Evolutionary conservation across 1,140 invertebrate genomes (phyloP), one percentile per base, ranked within the genome.

Genomic region (Onthophagus taurus): DNA sequence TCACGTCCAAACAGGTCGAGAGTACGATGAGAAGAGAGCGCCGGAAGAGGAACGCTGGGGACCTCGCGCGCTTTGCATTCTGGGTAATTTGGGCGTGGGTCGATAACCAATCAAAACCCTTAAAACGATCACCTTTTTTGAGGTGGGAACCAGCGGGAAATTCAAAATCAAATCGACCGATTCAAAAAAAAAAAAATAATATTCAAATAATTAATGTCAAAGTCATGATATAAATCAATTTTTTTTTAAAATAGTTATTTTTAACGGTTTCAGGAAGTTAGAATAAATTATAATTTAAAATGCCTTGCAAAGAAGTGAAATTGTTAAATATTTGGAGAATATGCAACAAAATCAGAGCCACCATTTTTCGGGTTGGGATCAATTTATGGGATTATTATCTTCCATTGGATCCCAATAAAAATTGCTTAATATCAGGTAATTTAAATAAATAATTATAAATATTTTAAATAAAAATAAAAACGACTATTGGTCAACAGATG

Each of bases 311-410:
- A 26, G 41, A 62, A 55, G 49, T 66, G 20, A 65, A 59, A 50
- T 51, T 71, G 20, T 47, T 53, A 4, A 71, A 80, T 59, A 71
- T 83, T 31, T 83, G 81, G 80, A 72, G 77, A 52, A 78, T 74
- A 21, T 82, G 79, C 64, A 81, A 83, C 62, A 83, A 83, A 70
- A 81, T 83, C 53, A 72, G 78, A 43, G 73, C 77, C 4, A 74
- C 79, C 2, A 71, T 76, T 30, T 81, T 79, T 58, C 74, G 78
- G 41, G 69, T 78, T 38, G 75, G 75, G 11, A 70, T 82, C 34
- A 76, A 81, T 61, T 67, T 84, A 41, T 78, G 77, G 69, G 71
- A 78, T 47, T 78, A 78, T 64, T 79, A 80, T 58, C 68, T 67
- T 19, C 68, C 72, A 8, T 62, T 82, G 18, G 81, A 83, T 66